phyloP scores from a whole-genome alignment of 2,888 invertebrate species.

The Scaptomyza reducta region DNA sequence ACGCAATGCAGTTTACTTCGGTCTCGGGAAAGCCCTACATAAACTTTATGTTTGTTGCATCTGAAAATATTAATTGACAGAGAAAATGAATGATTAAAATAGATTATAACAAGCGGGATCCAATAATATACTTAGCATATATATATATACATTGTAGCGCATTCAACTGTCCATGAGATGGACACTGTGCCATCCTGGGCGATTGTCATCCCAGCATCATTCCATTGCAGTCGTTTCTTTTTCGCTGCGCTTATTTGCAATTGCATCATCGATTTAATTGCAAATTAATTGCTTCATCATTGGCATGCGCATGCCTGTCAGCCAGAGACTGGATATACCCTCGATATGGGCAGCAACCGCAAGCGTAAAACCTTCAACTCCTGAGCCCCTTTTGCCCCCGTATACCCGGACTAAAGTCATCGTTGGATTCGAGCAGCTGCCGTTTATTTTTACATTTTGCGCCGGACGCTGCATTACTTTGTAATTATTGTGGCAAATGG shows the following conservation, averaged over 20 bases:
- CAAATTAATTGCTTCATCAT: constrained; percentile 83
- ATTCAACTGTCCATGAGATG: not conserved
- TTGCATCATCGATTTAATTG: constrained; percentile 82
- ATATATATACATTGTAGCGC: not conserved
- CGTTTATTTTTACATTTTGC: constrained; percentile 73
- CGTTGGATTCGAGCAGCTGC: constrained; percentile 62
- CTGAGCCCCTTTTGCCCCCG: not conserved
- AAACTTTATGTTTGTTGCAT: not conserved
- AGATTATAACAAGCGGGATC: no score
- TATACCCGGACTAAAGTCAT: constrained; percentile 48
- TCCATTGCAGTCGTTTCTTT: no score
- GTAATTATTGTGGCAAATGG: constrained; percentile 81
- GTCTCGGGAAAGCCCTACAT: constrained; percentile 30
- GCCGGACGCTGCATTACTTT: constrained; percentile 71
- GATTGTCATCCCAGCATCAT: not conserved
- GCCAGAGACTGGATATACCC: constrained; percentile 46
- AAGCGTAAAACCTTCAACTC: constrained; percentile 21
- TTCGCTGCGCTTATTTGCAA: constrained; percentile 69
- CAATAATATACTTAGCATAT: no score
- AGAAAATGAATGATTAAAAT: no score
- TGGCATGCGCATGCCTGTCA: constrained; percentile 64
- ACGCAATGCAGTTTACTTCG: constrained; percentile 16
- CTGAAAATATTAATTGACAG: not conserved
- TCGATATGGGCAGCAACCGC: constrained; percentile 47
- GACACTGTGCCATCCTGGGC: not conserved